Percentiles rank a stretch among this genome's conserved stretches.
Evolutionary conservation across 2,888 invertebrate genomes (phyloP).

Genomic region (Machimus atricapillus): DNA sequence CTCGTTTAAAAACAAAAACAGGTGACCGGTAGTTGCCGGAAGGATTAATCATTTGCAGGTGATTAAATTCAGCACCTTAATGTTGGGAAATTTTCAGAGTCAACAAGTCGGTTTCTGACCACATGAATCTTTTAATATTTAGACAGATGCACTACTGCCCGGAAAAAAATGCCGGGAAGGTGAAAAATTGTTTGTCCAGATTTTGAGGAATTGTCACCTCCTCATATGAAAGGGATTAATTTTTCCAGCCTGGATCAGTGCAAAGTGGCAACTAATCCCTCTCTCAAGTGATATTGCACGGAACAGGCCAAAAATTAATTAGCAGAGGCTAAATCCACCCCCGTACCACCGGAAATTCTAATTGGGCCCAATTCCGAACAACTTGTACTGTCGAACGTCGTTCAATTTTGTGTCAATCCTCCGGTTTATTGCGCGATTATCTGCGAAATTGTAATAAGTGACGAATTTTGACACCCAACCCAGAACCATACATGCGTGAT

Average conservation of each 20-base stretch:
- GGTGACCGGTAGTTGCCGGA: neutral
- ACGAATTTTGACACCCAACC: neutral
- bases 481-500: constrained; percentile 4
- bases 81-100: neutral
- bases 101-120: neutral
- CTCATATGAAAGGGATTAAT: constrained; percentile 17
- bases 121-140: neutral
- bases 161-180: neutral
- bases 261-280: neutral
- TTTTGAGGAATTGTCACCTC: neutral
- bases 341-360: neutral
- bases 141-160: neutral
- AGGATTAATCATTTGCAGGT: neutral
- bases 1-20: neutral
- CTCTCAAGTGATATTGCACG: constrained; percentile 8
- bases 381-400: neutral
- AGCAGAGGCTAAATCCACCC: neutral
- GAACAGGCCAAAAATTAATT: neutral
- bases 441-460: neutral
- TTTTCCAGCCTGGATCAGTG: neutral
- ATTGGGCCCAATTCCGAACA: neutral
- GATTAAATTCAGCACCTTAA: neutral
- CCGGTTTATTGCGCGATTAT: neutral
- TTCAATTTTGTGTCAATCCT: neutral
- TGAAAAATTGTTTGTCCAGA: neutral